Evolutionary conservation across 2,888 invertebrate species (phyloP), one percentile per base, ranked within the genome.

Genomic region (Microdon myrmicae): DNA sequence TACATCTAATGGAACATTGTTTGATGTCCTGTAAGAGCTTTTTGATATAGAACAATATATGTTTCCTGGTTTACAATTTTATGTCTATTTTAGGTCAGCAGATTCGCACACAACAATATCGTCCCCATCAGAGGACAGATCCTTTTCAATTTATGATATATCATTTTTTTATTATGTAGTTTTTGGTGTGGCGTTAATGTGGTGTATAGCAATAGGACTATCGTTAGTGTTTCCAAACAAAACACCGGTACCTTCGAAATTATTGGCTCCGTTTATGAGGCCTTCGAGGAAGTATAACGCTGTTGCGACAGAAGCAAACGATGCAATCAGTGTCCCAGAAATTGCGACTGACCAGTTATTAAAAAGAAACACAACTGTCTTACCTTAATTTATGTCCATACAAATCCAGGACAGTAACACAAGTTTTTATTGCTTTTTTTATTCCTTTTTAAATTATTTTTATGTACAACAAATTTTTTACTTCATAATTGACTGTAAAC

Each of bases 121-220:
- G 23, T 7, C 16, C 4, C 44, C 67, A 4, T 41, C 49, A 2
- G 48, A 68, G 6, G 69, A 72, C 51, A 71, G 73, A 1, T 68
- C 77, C 2, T 81, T 82, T 54, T 73, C 80, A 5, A 68, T 87
- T 5, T 87, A 82, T 71, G 81, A 82, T 8, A 73, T 87, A 28
- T 85, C 86, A 1, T 86, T 86, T 73, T 83, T 85, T 74, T 86
- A 85, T 81, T 86, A 86, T 71, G 82, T 83, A 4, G 60, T 82
- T 2, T 68, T 84, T 5, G 86, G 86, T 0, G 80, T 80, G 10
- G 14, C 80, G 1, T 72, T 83, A 1, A 82, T 83, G 0, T 79
- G 86, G 54, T 67, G 82, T 1, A 74, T 84, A 16, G 85, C 84
- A 0, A 72, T 85, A 17, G 72, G 83, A 2, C 81, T 85, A 59